Conservation (phyloP, 2,797 vertebrate species). For the Octomys mimax region DNA sequence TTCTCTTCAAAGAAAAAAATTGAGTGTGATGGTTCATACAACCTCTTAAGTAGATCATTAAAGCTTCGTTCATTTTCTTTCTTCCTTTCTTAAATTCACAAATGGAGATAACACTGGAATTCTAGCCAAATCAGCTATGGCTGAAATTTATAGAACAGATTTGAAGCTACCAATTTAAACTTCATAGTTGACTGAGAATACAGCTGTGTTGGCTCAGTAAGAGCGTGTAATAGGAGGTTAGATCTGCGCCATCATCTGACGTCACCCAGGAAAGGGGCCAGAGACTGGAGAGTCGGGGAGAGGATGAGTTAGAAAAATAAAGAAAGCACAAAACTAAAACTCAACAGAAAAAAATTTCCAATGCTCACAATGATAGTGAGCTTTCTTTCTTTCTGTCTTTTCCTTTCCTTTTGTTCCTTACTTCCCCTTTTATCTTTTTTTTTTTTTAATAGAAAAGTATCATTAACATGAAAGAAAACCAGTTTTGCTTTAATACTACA, state of each 20-base stretch:
- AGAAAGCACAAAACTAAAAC: neutral
- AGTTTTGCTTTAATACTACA: constrained; percentile 50
- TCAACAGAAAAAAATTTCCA: neutral
- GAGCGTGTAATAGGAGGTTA: constrained; percentile 39
- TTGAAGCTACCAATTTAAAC: constrained; percentile 64
- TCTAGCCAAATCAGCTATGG: constrained; percentile 53
- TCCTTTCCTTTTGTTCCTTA: neutral
- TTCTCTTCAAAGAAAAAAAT: constrained; percentile 60
- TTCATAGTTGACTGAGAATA: constrained; percentile 63
- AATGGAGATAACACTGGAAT: constrained; percentile 66
- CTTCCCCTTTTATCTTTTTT: neutral
- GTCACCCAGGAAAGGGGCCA: neutral
- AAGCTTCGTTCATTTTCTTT: constrained; percentile 43
- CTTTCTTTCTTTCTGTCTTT: neutral
- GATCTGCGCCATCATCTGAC: constrained; percentile 49
- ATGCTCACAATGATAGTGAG: neutral
- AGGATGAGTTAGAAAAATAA: neutral
- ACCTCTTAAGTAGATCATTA: constrained; percentile 66
- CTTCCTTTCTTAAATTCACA: constrained; percentile 10
- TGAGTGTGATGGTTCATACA: neutral
- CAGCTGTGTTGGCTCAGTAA: constrained; percentile 65
- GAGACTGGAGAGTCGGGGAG: neutral
- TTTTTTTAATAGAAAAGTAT: neutral
- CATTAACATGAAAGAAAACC: neutral
- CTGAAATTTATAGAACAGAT: constrained; percentile 62